Conservation (phyloP, 2,113 vertebrate species). For the Laticauda laticaudata region DNA sequence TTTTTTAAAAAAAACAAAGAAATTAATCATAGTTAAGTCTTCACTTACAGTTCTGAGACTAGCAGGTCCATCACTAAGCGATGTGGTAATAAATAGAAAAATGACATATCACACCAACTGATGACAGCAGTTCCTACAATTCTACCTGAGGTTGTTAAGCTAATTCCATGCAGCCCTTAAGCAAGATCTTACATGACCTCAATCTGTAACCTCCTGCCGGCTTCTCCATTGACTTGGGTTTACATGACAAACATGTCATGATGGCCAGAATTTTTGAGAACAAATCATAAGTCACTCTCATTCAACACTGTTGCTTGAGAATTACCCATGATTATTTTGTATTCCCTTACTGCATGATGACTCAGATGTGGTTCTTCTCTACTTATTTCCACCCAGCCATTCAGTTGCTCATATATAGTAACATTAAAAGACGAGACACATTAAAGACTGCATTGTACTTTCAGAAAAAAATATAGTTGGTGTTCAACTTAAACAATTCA, state of each 20-base stretch:
- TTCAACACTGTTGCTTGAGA: not conserved
- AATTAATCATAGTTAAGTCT: not conserved
- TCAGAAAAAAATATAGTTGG: not conserved
- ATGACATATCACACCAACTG: not conserved
- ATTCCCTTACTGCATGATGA: not conserved
- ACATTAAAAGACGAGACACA: not conserved
- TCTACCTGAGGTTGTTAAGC: not conserved
- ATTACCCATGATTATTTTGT: not conserved
- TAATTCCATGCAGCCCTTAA: not conserved
- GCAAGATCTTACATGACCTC: not conserved
- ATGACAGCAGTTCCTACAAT: not conserved
- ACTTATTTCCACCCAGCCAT: not conserved
- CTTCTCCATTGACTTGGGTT: not conserved
- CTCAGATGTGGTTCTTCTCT: not conserved
- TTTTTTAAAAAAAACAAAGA: not conserved
- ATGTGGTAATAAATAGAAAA: not conserved
- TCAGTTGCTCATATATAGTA: not conserved
- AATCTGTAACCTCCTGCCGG: not conserved
- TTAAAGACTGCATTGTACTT: not conserved
- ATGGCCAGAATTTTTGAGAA: not conserved
- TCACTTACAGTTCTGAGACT: not conserved
- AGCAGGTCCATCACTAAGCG: not conserved
- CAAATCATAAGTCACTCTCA: not conserved
- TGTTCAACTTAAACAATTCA: not conserved
- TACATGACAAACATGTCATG: not conserved